Base-by-base conservation (phyloP, 2,888 invertebrate species). In the Limnephilus rhombicus region DNA sequence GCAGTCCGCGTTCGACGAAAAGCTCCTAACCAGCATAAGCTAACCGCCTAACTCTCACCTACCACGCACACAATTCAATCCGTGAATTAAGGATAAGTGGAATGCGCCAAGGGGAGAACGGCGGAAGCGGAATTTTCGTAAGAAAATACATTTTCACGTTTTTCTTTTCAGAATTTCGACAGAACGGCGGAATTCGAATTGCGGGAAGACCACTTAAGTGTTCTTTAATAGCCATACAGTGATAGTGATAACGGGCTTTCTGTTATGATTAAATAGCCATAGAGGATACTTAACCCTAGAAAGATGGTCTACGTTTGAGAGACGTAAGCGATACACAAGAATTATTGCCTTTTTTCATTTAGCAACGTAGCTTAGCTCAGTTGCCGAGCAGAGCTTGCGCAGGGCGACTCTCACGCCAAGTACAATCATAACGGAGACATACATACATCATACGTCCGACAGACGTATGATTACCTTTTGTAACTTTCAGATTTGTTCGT, bases 21-120 rank as follows among this genome's bases (percentile, higher is more conserved):
- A 68, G 68, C 68, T 68, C 9, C 68, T n/a, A 68, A n/a, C 68
- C n/a, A 11, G 68, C 68, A 68, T 68, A 68, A 68, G 24, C 68
- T 9, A 68, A 68, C 68, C 24, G 68, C n/a, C 68, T 68, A 24
- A 7, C 68, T 68, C 68, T 68, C 68, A 68, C 68, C 68, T 68
- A 68, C 68, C 68, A 68, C 68, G 68, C 68, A 68, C 68, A 68
- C 68, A 68, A 68, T 68, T 68, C 68, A 68, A 68, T 68, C 68
- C 68, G n/a, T 24, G 68, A 68, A 68, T 68, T 68, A 68, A 68
- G 68, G 68, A 68, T 68, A 68, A 68, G 68, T 68, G 68, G 24
- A 68, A 68, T 68, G 68, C 68, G 68, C 68, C 68, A 68, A 68
- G 68, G 68, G 68, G n/a, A 68, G 68, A 68, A n/a, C 24, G 68